phyloP scores from a whole-genome alignment of 2,113 vertebrate species.

The Struthidea cinerea region DNA sequence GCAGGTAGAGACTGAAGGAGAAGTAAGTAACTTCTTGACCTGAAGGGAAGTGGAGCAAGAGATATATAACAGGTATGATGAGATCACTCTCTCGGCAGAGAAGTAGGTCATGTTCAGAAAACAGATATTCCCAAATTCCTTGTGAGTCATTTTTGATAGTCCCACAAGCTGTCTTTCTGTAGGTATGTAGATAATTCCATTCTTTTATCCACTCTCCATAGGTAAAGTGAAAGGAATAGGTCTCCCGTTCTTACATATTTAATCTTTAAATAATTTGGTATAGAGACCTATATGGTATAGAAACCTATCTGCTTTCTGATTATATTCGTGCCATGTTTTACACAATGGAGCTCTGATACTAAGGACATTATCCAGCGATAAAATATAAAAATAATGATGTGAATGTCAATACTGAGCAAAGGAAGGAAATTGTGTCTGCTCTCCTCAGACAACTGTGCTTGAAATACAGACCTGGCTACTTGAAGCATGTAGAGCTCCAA shows the following conservation, averaged over 20 bases:
- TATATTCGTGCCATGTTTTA: background rate
- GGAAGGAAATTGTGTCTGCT: background rate
- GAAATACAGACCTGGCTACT: background rate
- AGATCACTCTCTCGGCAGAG: background rate
- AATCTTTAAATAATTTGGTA: background rate
- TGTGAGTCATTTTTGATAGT: background rate
- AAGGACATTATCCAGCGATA: background rate
- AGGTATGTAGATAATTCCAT: background rate
- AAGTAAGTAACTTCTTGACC: background rate
- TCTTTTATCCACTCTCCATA: background rate
- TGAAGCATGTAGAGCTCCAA: background rate
- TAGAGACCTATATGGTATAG: background rate
- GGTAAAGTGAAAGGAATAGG: background rate
- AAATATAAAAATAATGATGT: background rate
- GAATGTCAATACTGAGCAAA: background rate
- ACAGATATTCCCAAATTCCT: background rate
- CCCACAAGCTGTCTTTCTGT: background rate
- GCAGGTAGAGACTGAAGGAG: background rate
- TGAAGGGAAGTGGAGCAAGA: background rate
- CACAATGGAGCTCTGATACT: background rate
- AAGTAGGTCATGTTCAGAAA: background rate
- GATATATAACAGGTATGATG: background rate
- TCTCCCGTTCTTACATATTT: background rate
- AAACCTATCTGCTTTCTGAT: background rate
- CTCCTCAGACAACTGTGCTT: background rate